Conservation (phyloP, 2,113 vertebrate species). For the Muntiacus muntjak region DNA sequence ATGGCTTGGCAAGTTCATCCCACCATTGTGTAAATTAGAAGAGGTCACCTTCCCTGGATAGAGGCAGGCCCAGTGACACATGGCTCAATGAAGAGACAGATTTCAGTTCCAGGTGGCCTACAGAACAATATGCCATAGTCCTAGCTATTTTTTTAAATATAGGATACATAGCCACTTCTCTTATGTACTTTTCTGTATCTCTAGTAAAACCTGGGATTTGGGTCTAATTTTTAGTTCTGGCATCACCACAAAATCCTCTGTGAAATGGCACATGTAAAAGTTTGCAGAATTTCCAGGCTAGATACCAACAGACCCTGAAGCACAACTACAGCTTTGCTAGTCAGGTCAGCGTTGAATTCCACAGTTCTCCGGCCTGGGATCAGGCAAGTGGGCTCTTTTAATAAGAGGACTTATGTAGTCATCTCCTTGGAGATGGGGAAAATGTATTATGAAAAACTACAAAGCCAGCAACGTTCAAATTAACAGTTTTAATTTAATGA, state of each 20-base stretch:
- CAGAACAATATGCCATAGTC: neutral
- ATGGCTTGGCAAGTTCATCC: neutral
- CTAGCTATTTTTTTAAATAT: neutral
- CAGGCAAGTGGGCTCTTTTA: neutral
- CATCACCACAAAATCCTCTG: neutral
- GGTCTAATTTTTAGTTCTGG: conserved; percentile 28
- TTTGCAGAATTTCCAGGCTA: neutral
- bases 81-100: neutral
- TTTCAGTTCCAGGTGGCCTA: neutral
- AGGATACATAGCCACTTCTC: neutral
- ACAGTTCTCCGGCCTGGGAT: neutral
- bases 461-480: neutral
- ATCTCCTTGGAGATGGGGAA: neutral
- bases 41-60: neutral
- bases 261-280: neutral
- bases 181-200: neutral
- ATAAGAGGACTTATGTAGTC: neutral
- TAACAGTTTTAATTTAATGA: conserved; percentile 3
- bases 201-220: neutral
- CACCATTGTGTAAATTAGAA: neutral
- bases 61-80: neutral
- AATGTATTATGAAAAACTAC: neutral
- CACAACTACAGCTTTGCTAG: neutral
- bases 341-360: neutral
- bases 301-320: neutral